Percentiles rank a stretch among this genome's conserved stretches.
Evolutionary conservation across 1,140 invertebrate genomes (phyloP).

Genomic region (Diorhabda sublineata): DNA sequence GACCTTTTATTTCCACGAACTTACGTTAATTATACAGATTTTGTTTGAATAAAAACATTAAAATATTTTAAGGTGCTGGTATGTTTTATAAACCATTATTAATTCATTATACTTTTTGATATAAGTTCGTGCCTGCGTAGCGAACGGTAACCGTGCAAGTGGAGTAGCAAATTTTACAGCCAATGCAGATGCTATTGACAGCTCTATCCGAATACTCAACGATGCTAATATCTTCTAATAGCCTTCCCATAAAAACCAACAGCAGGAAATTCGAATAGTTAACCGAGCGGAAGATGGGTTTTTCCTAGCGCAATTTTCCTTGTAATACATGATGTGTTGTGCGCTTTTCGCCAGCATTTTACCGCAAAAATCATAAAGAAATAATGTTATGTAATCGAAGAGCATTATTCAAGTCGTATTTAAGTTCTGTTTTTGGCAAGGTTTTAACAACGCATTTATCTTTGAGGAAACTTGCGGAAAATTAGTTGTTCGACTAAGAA

Average conservation of each 20-base stretch:
- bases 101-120: too few relatives aligned
- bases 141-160: neutral
- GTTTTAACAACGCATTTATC: slow-evolving; percentile 14
- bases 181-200: slow-evolving; percentile 18
- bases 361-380: slow-evolving; percentile 14
- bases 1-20: too few relatives aligned
- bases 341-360: neutral
- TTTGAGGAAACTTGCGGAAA: slow-evolving; percentile 12
- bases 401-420: slow-evolving; percentile 12
- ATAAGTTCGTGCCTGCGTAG: neutral
- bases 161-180: slow-evolving; percentile 7
- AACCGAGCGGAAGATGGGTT: slow-evolving; percentile 16
- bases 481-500: slow-evolving; percentile 12
- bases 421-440: slow-evolving; percentile 14
- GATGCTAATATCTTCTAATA: slow-evolving; percentile 20
- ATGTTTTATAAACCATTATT: too few relatives aligned
- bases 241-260: slow-evolving; percentile 21
- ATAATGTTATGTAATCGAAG: slow-evolving; percentile 19
- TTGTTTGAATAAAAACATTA: too few relatives aligned
- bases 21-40: too few relatives aligned
- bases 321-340: slow-evolving; percentile 19
- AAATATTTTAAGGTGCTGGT: too few relatives aligned
- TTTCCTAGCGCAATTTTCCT: slow-evolving; percentile 17
- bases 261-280: slow-evolving; percentile 20
- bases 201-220: slow-evolving; percentile 2